A percentile compares a stretch with the other conserved stretches of the same genome.
phyloP scores from a whole-genome alignment of 2,888 invertebrate genomes.

The Limulus polyphemus region DNA sequence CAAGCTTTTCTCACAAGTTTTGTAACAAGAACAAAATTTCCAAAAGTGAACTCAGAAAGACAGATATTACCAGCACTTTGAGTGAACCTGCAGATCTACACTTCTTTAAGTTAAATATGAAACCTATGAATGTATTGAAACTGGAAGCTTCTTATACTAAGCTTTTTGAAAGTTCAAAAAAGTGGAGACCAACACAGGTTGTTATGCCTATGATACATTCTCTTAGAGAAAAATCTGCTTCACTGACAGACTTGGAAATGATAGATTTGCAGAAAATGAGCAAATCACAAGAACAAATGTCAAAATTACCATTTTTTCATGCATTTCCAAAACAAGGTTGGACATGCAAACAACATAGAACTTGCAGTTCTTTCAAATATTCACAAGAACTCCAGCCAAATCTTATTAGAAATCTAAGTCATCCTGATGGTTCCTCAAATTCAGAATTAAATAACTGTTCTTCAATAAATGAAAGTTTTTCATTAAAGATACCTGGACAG shows the following conservation, averaged over 20 bases:
- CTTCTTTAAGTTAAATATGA: conserved; percentile 18
- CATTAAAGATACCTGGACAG: too few species aligned
- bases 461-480: neutral
- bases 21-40: neutral
- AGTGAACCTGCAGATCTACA: conserved; percentile 23
- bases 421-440: conserved; percentile 87
- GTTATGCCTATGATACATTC: neutral
- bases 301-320: too few species aligned
- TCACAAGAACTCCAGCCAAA: neutral
- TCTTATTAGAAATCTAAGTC: conserved; percentile 51
- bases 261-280: too few species aligned
- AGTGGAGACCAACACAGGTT: too few species aligned
- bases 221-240: neutral
- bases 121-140: conserved; percentile 23
- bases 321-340: too few species aligned
- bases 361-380: too few species aligned
- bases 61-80: conserved; percentile 19
- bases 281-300: too few species aligned
- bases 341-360: neutral
- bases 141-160: conserved; percentile 22
- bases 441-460: conserved; percentile 58
- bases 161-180: conserved; percentile 3
- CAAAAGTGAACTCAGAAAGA: conserved; percentile 41
- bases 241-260: neutral
- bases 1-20: neutral